phyloP scores from a whole-genome alignment of 2,797 vertebrate species.

The Poecilia velifera region DNA sequence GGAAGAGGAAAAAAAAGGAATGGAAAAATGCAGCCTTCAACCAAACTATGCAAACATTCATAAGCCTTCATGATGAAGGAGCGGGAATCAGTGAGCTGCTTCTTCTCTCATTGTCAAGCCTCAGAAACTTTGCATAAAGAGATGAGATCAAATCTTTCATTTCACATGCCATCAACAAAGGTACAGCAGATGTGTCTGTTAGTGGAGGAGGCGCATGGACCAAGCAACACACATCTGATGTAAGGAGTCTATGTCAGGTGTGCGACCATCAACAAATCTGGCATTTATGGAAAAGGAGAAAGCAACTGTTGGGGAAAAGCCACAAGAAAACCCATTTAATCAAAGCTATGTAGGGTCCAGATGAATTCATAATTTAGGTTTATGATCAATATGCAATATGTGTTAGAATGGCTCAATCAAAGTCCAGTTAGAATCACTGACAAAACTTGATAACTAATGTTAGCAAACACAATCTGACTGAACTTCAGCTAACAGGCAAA shows the following conservation, averaged over 20 bases:
- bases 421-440: background rate
- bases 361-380: background rate
- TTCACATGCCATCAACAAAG: conserved; percentile 46
- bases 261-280: background rate
- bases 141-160: conserved; percentile 59
- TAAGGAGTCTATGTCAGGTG: background rate
- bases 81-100: conserved; percentile 33
- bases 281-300: background rate
- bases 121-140: conserved; percentile 43
- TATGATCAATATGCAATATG: background rate
- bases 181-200: conserved; percentile 25
- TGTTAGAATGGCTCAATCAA: background rate
- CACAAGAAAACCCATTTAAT: background rate
- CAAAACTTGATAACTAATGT: background rate
- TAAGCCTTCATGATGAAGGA: conserved; percentile 48
- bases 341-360: background rate
- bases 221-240: conserved; percentile 17
- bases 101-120: conserved; percentile 30
- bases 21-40: conserved; percentile 22
- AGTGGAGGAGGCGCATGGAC: conserved; percentile 31
- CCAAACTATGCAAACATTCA: conserved; percentile 23
- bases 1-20: conserved; percentile 24
- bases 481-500: background rate
- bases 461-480: background rate
- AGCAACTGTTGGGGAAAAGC: background rate